Base-by-base conservation (phyloP, 2,888 invertebrate genomes). In the Caenorhabditis becei region DNA sequence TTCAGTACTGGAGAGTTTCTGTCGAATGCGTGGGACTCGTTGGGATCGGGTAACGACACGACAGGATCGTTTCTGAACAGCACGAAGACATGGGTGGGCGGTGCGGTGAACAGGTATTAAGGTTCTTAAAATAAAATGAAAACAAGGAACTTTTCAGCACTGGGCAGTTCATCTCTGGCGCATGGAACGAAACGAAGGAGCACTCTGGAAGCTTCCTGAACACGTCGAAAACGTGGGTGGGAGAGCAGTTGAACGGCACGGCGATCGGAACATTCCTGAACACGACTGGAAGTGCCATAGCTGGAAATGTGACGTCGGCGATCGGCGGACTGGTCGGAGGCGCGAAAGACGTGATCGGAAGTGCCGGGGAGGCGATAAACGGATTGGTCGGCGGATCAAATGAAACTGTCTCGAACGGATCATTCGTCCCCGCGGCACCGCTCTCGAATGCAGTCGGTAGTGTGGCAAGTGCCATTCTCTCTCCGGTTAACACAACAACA, bases 1-100 rank as follows among this genome's bases (percentile, higher is more conserved):
- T 59, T 28, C 71, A 71, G 71, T 20, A 71, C 71, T 23, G 71
- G 71, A 23, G 74, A 74, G 3, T 74, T 74, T 16, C 28, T 74
- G 0, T 58, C 74, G 20, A 74, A 74, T 44, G 74, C 74, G 0
- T 74, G 74, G 74, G 44, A 66, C 23, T 74, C 65, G 10, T 66
- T 74, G 41, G 47, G 49, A 16, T 44, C 44, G 3, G 24, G 59
- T 14, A 67, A 67, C n/a, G 37, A 51, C 20, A 47, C 54, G 11
- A 49, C 32, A 11, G 49, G 49, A 1, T n/a, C 35, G 24, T 26
- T 53, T 1, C 16, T 20, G 18, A 47, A 66, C 16, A 26, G 28
- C 32, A 75, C 75, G 32, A 66, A 66, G 28, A 75, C 59, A 4
- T 66, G 75, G 66, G 24, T 75, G 24, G 61, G 58, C 5, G 59